phyloP scores from a whole-genome alignment of 2,888 invertebrate genomes.

The Protodeltote pygarga region DNA sequence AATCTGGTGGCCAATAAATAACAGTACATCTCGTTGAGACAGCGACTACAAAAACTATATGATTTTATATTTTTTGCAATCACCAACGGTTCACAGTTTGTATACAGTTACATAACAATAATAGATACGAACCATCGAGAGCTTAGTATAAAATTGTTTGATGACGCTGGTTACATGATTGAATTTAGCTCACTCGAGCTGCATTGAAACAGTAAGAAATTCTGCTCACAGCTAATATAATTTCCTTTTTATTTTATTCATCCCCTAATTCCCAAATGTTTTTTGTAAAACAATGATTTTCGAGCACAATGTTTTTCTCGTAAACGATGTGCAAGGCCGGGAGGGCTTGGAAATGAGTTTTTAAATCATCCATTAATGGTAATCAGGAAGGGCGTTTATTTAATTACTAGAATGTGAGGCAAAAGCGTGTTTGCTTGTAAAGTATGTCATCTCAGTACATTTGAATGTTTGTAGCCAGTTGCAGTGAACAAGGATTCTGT shows the following conservation, averaged over 20 bases:
- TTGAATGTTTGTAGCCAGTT: constrained; percentile 17
- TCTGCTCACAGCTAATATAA: constrained; percentile 16
- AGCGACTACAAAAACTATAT: constrained; percentile 44
- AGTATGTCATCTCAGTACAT: constrained; percentile 12
- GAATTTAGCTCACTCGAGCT: constrained; percentile 27
- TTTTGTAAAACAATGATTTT: constrained; percentile 8
- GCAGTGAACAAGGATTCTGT: constrained; percentile 16
- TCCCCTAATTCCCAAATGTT: constrained; percentile 1
- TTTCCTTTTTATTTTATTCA: constrained; percentile 10
- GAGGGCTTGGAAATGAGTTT: constrained; percentile 35
- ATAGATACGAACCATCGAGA: constrained; percentile 23
- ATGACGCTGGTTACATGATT: constrained; percentile 34
- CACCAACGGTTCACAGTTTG: constrained; percentile 28
- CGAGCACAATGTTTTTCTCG: constrained; percentile 1
- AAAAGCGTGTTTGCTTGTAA: constrained; percentile 23
- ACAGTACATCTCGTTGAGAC: constrained; percentile 40
- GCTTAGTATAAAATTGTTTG: constrained; percentile 20
- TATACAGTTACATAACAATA: constrained; percentile 41
- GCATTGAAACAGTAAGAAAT: constrained; percentile 22
- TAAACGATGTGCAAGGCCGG: constrained; percentile 3
- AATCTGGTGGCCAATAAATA: constrained; percentile 51
- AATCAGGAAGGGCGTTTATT: constrained; percentile 44
- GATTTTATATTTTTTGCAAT: constrained; percentile 46
- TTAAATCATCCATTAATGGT: constrained; percentile 41
- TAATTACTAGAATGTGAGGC: constrained; percentile 31